Conservation (phyloP, 2,888 invertebrate genomes). For the Phyllotreta cruciferae region DNA sequence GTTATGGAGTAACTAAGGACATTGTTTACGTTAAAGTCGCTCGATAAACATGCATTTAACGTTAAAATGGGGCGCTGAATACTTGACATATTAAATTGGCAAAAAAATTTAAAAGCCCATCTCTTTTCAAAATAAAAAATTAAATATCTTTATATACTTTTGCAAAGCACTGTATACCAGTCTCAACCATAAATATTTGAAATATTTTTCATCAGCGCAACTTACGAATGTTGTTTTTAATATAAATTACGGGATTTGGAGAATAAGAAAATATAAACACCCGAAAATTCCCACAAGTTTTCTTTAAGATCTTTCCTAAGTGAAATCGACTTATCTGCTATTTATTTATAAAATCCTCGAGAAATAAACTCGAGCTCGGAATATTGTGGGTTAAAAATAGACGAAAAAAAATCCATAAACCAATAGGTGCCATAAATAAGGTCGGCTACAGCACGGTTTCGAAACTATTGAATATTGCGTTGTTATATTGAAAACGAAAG, state of each 20-base stretch:
- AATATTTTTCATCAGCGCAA: slow-evolving; percentile 1
- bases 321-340: slow-evolving; percentile 2
- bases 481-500: slow-evolving; percentile 48
- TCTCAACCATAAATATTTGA: slow-evolving; percentile 3
- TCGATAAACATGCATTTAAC: no score
- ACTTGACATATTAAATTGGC: no score
- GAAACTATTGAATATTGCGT: slow-evolving; percentile 30
- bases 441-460: slow-evolving; percentile 29
- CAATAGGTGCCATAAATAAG: slow-evolving; percentile 38
- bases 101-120: no score
- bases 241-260: slow-evolving; percentile 9
- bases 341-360: slow-evolving; percentile 14
- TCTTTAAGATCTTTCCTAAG: slow-evolving; percentile 9
- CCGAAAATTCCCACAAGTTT: slow-evolving; percentile 11
- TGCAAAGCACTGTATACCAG: neutral
- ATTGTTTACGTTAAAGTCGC: no score
- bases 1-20: no score
- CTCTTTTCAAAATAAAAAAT: no score
- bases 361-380: slow-evolving; percentile 11
- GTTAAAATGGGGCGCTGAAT: no score
- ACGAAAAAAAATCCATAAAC: slow-evolving; percentile 17
- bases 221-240: neutral
- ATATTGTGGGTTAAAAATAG: slow-evolving; percentile 28
- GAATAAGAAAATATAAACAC: slow-evolving; percentile 9
- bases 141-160: no score